A percentile compares a stretch with the other conserved stretches of the same genome.
Evolutionary conservation across 2,113 vertebrate species (phyloP).

Genomic region (Agelaius tricolor): DNA sequence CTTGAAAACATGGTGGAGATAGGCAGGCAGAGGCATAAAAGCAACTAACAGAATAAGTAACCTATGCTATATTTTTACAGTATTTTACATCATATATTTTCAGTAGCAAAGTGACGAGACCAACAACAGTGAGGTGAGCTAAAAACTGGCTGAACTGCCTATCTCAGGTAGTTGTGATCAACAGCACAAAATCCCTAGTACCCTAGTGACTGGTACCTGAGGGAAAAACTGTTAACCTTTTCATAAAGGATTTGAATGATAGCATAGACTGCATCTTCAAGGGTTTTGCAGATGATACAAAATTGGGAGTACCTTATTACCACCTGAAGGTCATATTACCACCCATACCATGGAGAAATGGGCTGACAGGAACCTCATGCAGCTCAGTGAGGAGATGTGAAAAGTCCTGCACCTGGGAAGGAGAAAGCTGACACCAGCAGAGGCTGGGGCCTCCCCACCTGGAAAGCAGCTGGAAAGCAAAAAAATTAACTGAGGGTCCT

Average conservation of each 20-base stretch:
- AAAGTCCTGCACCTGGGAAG: background rate
- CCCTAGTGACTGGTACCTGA: background rate
- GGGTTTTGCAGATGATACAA: background rate
- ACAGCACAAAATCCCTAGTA: background rate
- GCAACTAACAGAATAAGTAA: background rate
- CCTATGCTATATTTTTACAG: background rate
- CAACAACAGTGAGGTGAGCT: background rate
- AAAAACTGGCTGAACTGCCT: background rate
- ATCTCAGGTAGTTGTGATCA: background rate
- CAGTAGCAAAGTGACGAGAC: background rate
- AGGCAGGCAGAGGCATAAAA: background rate
- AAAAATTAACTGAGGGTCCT: background rate
- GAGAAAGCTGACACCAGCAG: background rate
- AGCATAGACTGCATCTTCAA: background rate
- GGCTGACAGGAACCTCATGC: background rate
- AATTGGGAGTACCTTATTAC: background rate
- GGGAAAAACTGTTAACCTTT: background rate
- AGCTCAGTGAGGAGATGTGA: background rate
- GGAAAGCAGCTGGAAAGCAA: background rate
- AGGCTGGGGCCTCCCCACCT: background rate
- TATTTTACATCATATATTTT: background rate
- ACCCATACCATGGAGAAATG: background rate
- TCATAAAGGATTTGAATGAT: background rate
- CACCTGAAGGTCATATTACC: fast-evolving
- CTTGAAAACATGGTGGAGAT: background rate